Evolutionary conservation across 2,113 vertebrate genomes (phyloP).

Genomic region (Pluvianellus socialis): DNA sequence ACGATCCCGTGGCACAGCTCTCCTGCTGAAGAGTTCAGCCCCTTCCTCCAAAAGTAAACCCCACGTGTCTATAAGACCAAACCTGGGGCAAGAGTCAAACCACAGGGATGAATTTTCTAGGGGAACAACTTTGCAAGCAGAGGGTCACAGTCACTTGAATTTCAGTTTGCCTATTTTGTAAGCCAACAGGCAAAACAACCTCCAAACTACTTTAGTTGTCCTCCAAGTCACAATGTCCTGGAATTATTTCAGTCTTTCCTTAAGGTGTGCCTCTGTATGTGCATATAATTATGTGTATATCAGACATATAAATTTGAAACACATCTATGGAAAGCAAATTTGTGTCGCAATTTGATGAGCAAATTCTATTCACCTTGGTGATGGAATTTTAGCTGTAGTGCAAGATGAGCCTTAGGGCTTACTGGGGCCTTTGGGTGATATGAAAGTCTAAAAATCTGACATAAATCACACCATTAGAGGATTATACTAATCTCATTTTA

Average conservation of each 20-base stretch:
- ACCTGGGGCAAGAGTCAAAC: neutral
- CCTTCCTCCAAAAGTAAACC: neutral
- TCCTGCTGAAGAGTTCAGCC: neutral
- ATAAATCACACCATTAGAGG: neutral
- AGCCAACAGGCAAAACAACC: neutral
- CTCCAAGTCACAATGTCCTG: neutral
- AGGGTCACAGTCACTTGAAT: fast-evolving
- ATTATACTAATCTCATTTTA: neutral
- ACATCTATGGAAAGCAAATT: neutral
- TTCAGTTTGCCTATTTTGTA: neutral
- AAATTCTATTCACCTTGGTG: neutral
- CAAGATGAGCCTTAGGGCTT: neutral
- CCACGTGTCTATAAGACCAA: neutral
- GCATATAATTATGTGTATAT: neutral
- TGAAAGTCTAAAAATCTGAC: neutral
- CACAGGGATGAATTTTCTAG: neutral
- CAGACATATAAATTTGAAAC: neutral
- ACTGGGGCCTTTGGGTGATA: neutral
- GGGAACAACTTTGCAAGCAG: neutral
- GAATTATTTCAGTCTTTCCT: neutral
- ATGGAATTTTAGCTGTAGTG: neutral
- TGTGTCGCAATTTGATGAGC: neutral
- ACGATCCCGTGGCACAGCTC: neutral
- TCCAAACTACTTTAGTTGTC: neutral
- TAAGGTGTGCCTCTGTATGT: neutral